phyloP scores from a whole-genome alignment of 2,113 vertebrate genomes.

The Entomyzon cyanotis region DNA sequence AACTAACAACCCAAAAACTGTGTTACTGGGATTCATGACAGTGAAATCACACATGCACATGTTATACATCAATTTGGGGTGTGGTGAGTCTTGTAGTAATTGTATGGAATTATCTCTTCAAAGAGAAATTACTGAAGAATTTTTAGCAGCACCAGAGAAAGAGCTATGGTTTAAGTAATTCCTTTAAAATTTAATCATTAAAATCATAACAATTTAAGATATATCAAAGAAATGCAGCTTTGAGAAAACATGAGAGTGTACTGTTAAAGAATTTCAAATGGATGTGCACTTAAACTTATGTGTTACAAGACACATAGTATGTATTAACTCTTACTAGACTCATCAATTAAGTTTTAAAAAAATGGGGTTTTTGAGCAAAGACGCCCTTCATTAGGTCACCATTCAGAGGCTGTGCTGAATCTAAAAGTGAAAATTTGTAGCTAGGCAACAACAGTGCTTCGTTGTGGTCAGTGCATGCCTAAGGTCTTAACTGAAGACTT shows the following conservation, averaged over 20 bases:
- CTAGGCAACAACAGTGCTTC: neutral
- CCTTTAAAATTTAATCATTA: neutral
- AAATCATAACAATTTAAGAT: neutral
- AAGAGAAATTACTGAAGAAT: neutral
- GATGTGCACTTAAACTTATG: neutral
- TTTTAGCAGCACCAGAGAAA: neutral
- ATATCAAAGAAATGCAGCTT: neutral
- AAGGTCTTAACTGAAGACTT: neutral
- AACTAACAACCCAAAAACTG: neutral
- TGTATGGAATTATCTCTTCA: neutral
- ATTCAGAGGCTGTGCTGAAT: neutral
- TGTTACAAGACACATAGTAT: neutral
- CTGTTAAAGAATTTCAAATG: neutral
- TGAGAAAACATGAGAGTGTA: neutral
- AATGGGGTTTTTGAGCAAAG: neutral
- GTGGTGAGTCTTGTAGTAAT: neutral
- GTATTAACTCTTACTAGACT: neutral
- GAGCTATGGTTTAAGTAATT: neutral
- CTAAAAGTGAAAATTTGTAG: neutral
- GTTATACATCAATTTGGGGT: neutral
- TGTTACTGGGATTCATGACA: neutral
- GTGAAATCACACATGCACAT: neutral
- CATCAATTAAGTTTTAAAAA: neutral
- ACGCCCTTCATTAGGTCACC: neutral
- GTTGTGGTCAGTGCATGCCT: neutral